Base-by-base conservation (phyloP, 2,113 vertebrate genomes). In the Cavia aperea region DNA sequence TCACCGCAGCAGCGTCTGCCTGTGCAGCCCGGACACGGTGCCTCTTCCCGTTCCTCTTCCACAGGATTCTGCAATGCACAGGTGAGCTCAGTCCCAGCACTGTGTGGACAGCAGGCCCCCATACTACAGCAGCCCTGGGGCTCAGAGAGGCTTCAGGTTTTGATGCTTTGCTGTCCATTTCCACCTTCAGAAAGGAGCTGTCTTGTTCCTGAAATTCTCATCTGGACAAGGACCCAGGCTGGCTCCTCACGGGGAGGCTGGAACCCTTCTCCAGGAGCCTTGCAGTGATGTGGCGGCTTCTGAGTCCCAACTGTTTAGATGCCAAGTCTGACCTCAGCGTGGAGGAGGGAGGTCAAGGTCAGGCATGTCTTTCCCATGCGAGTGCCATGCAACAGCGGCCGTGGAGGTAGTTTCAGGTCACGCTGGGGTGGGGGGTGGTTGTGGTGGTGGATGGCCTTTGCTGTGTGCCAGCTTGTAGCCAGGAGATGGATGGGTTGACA, bases 111-210 rank as follows among this genome's bases (percentile, higher is more conserved):
- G 63, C 26, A 66, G 94, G 96, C 95, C 92, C 72, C 87, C 91
- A 73, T 90, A 86, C 58, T 94, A 92, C 88, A 60, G 89, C 70
- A 91, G 96, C 96, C 89, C 86, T 39, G 95, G 90, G 87, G 81
- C 93, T 89, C 95, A 86, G 93, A 62, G 78, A 93, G 93, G 95
- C 96, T 96, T 88, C 85, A 81, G 94, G 96, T 96, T 97, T 96
- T 94, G 87, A 96, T 89, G 96, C 92, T 97, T 97, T 96, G 96
- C 97, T 97, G 97, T 97, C 96, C 96, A 97, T 97, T 97, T 97
- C 97, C 97, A 97, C 97, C 95, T 92, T 97, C 96, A 97, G 96
- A 97, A 96, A 96, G 95, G 96, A 96, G 95, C 54, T 93, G 95
- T 91, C 94, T 96, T 93, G 62, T 93, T 96, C 95, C 93, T 95